A percentile compares a stretch with the other conserved stretches of the same genome.
Evolutionary conservation across 2,888 invertebrate species (phyloP).

Genomic region (Pyrocoelia pectoralis): DNA sequence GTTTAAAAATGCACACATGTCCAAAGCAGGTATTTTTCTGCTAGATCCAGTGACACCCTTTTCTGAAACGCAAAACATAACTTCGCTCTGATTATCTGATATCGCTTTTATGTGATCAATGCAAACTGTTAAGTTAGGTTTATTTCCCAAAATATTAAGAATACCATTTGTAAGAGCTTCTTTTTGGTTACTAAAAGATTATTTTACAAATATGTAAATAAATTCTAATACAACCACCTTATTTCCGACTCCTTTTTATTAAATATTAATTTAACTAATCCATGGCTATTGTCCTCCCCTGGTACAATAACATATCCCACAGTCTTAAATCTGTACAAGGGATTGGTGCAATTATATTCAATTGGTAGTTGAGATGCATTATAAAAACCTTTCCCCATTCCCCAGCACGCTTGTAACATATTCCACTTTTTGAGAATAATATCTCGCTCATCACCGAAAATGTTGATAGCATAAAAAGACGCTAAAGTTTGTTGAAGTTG

Average conservation of each 20-base stretch:
- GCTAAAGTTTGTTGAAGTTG: constrained; percentile 61
- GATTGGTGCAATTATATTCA: constrained; percentile 87
- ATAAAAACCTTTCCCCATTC: constrained; percentile 85
- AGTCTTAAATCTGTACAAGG: constrained; percentile 92
- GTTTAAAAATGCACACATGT: constrained; percentile 74
- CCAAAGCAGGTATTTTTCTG: constrained; percentile 76
- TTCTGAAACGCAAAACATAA: constrained; percentile 76
- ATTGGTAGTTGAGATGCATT: constrained; percentile 79
- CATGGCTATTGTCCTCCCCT: constrained; percentile 88
- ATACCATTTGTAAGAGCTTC: constrained; percentile 73
- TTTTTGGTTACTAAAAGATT: constrained; percentile 68
- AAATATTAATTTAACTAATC: constrained; percentile 85
- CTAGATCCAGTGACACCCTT: constrained; percentile 70
- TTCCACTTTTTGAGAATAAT: constrained; percentile 94
- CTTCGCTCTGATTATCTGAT: constrained; percentile 81
- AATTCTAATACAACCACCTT: constrained; percentile 63
- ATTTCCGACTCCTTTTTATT: constrained; percentile 84
- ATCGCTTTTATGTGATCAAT: constrained; percentile 81
- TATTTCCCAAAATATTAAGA: constrained; percentile 79
- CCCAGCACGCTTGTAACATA: constrained; percentile 90
- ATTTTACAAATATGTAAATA: constrained; percentile 37
- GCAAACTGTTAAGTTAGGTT: constrained; percentile 81
- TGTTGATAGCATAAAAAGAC: constrained; percentile 62
- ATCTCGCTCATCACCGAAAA: constrained; percentile 96
- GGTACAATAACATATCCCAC: constrained; percentile 92